Conservation (phyloP, 2,797 vertebrate genomes). For the Chrysolophus pictus region DNA sequence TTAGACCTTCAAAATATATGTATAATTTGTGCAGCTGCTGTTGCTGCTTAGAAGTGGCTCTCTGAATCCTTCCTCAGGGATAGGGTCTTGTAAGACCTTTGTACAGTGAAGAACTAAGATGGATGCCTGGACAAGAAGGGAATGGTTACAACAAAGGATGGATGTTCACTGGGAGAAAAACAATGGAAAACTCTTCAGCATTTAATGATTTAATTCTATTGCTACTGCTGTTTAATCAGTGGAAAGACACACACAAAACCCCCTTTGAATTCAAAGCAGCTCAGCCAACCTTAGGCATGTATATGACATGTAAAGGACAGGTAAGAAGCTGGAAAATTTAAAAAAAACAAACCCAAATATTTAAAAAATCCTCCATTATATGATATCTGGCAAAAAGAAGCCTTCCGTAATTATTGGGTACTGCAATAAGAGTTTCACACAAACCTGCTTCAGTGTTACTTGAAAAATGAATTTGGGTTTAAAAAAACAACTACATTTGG, state of each 20-base stretch:
- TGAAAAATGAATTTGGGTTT: conserved; percentile 33
- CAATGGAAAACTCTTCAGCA: neutral
- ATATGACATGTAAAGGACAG: neutral
- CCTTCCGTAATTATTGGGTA: neutral
- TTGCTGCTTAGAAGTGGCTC: neutral
- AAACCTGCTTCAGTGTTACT: conserved; percentile 7
- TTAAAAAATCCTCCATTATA: neutral
- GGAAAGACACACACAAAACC: neutral
- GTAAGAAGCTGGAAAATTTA: conserved; percentile 6
- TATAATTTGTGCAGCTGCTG: neutral
- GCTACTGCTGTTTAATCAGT: neutral
- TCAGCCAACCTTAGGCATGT: neutral
- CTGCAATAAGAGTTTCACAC: neutral
- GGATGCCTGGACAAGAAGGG: neutral
- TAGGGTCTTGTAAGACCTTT: neutral
- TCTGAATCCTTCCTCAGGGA: neutral
- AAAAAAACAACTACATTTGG: neutral
- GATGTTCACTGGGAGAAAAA: neutral
- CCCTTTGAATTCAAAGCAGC: neutral
- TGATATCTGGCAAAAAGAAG: neutral
- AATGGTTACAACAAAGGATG: neutral
- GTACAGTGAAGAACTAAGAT: neutral
- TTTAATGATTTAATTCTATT: neutral
- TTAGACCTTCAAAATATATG: neutral
- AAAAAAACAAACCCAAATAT: neutral